Evolutionary conservation across 23 tunicate species (phyloP).

Genomic region (Styela clava): DNA sequence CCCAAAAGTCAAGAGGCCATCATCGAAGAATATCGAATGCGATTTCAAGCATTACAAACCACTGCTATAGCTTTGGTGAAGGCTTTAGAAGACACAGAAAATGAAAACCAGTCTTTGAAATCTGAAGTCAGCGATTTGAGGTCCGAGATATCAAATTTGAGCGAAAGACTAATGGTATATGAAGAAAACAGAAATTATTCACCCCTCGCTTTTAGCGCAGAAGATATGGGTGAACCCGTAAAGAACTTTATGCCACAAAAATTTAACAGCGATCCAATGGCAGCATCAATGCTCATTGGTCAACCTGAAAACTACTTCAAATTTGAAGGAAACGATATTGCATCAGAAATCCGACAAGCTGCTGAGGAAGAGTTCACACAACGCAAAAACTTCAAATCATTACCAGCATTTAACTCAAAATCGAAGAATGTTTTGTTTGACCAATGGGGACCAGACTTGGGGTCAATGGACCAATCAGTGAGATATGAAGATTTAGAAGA

Average conservation of each 20-base stretch:
- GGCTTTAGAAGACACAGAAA: conserved; percentile 21
- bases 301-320: conserved; percentile 19
- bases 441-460: not conserved
- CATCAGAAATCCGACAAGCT: conserved; percentile 7
- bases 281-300: conserved; percentile 11
- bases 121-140: not conserved
- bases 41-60: not conserved
- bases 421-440: not conserved
- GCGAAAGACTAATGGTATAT: not conserved
- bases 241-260: not conserved
- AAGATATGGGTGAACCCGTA: not conserved
- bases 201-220: not conserved
- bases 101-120: conserved; percentile 3
- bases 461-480: not conserved
- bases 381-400: not conserved
- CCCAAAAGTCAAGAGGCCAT: conserved; percentile 21
- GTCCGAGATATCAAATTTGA: not conserved
- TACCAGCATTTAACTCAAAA: not conserved
- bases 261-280: not conserved
- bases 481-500: conserved; percentile 9
- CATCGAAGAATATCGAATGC: conserved; percentile 9
- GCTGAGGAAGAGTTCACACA: not conserved
- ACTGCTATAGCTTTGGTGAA: not conserved
- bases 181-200: not conserved
- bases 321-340: conserved; percentile 12